Conservation (phyloP, 2,113 vertebrate genomes). For the Kryptolebias marmoratus region DNA sequence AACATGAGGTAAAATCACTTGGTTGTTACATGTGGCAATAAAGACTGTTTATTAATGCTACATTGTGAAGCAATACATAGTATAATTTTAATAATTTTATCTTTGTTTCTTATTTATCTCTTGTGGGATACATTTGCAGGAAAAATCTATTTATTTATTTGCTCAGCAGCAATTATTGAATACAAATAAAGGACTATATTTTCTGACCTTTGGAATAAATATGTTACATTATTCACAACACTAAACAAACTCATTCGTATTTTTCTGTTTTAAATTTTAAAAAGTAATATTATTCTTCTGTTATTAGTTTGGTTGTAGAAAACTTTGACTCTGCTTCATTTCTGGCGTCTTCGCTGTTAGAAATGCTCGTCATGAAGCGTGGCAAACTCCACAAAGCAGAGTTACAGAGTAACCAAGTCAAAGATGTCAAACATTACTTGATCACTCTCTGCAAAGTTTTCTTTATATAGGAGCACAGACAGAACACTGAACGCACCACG, state of each 20-base stretch:
- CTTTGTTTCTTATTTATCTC: conserved; percentile 29
- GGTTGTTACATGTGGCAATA: background rate
- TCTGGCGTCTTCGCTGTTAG: background rate
- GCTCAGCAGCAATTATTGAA: conserved; percentile 26
- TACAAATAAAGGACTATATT: conserved; percentile 26
- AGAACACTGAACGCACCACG: background rate
- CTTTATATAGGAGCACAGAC: conserved; percentile 17
- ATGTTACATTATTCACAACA: background rate
- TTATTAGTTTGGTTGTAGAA: background rate
- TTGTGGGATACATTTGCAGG: conserved; percentile 17
- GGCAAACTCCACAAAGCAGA: conserved; percentile 1
- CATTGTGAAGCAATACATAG: background rate
- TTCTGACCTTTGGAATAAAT: conserved; percentile 22
- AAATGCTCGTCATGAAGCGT: conserved; percentile 1
- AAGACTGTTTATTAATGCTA: background rate
- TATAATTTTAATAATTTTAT: conserved; percentile 9
- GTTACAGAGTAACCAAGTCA: too few species aligned
- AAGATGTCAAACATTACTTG: too few species aligned
- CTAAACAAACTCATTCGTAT: background rate
- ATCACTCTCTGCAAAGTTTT: too few species aligned
- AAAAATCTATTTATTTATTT: conserved; percentile 26
- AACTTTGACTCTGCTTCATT: background rate
- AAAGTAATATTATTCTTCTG: background rate
- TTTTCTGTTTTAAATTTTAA: conserved; percentile 17
- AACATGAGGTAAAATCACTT: background rate